phyloP scores from a whole-genome alignment of 2,888 invertebrate species.

The Andrena minutula region DNA sequence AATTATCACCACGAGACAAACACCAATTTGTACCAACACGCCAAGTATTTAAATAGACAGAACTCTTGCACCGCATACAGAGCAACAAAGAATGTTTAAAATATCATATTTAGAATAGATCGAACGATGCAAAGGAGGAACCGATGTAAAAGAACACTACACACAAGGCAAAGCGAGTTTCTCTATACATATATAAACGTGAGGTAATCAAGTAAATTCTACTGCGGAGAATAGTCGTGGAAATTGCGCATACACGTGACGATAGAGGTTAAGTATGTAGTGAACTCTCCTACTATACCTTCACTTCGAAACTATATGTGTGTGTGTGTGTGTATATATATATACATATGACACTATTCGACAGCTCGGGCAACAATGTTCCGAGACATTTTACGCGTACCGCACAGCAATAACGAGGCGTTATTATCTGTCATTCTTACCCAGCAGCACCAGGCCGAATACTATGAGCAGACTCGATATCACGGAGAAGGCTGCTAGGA shows the following conservation, averaged over 20 bases:
- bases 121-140: neutral
- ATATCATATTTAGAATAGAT: neutral
- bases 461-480: slow-evolving; percentile 87
- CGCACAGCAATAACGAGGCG: slow-evolving; percentile 33
- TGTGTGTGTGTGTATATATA: no score
- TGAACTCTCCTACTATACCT: slow-evolving; percentile 30
- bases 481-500: slow-evolving; percentile 86
- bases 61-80: no score
- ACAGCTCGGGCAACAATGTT: slow-evolving; percentile 28
- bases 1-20: no score
- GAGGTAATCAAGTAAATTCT: slow-evolving; percentile 6
- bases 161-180: neutral
- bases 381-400: slow-evolving; percentile 27
- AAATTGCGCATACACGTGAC: slow-evolving; percentile 51
- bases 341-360: slow-evolving; percentile 22
- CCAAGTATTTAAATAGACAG: no score
- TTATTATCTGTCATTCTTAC: slow-evolving; percentile 84
- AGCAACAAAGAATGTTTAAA: neutral
- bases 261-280: slow-evolving; percentile 46
- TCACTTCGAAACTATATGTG: slow-evolving; percentile 35
- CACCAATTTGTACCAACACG: no score
- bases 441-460: slow-evolving; percentile 87
- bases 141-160: neutral
- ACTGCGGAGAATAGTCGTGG: slow-evolving; percentile 16
- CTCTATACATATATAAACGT: neutral